Conservation (phyloP, 2,113 vertebrate genomes). For the Uropsilus gracilis region DNA sequence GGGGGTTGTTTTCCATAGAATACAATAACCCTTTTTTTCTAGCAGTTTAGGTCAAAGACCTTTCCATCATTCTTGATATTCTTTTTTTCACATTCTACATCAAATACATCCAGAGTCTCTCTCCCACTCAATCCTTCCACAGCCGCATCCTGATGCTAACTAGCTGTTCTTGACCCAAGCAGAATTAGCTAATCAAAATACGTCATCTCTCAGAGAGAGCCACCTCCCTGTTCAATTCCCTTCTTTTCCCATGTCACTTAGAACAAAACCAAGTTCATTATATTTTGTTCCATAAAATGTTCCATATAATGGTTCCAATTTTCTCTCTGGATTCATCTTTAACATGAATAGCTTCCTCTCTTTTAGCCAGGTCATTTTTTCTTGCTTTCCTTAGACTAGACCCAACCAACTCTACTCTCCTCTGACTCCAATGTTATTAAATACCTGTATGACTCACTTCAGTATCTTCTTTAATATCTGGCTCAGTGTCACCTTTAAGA, state of each 20-base stretch:
- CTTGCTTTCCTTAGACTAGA: background rate
- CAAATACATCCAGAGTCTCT: rapidly evolving
- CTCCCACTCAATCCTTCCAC: rapidly evolving
- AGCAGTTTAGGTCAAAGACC: background rate
- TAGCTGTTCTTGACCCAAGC: background rate
- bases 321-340: background rate
- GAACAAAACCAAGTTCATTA: background rate
- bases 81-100: background rate
- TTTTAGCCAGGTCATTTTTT: background rate
- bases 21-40: background rate
- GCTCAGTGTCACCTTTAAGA: background rate
- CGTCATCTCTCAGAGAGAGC: background rate
- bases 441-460: rapidly evolving
- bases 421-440: background rate
- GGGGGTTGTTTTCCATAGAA: background rate
- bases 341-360: background rate
- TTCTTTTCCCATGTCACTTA: background rate
- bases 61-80: background rate
- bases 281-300: too few species aligned
- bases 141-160: rapidly evolving
- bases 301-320: rapidly evolving
- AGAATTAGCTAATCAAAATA: background rate
- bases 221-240: background rate
- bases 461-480: background rate
- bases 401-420: background rate